These are phyloP conservation scores for Reticulitermes speratus DNA, from an alignment of 1,140 invertebrate species.

Conservation along the genomic window DNA sequence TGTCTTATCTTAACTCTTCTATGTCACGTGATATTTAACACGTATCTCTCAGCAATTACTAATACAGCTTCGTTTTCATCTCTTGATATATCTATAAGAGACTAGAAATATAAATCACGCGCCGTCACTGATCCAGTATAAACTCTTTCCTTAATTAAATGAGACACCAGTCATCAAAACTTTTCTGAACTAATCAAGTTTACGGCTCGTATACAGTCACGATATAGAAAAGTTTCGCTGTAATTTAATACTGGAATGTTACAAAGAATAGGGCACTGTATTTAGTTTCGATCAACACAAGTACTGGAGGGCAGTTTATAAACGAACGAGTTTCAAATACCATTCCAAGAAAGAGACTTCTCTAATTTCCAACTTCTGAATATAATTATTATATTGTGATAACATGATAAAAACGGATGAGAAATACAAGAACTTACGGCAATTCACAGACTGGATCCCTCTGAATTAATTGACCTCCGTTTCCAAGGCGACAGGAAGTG, in stretches of 20 bases:
- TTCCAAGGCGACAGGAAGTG: not conserved
- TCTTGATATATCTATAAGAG: no score
- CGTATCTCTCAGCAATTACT: no score
- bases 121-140: not conserved
- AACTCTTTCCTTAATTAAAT: not conserved
- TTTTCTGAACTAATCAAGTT: not conserved
- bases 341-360: not conserved
- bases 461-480: not conserved
- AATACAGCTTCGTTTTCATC: no score
- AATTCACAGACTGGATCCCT: not conserved
- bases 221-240: not conserved
- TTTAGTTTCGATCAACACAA: not conserved
- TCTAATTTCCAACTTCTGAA: not conserved
- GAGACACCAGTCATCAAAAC: not conserved
- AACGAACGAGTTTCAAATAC: not conserved
- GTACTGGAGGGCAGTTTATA: not conserved
- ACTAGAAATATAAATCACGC: not conserved
- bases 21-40: no score
- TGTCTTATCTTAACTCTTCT: no score
- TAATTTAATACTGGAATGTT: not conserved
- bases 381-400: not conserved
- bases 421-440: not conserved
- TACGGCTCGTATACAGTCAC: not conserved
- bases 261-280: not conserved
- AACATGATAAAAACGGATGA: not conserved